Conservation (phyloP, 2,797 vertebrate genomes). For the Sebastes cheni region DNA sequence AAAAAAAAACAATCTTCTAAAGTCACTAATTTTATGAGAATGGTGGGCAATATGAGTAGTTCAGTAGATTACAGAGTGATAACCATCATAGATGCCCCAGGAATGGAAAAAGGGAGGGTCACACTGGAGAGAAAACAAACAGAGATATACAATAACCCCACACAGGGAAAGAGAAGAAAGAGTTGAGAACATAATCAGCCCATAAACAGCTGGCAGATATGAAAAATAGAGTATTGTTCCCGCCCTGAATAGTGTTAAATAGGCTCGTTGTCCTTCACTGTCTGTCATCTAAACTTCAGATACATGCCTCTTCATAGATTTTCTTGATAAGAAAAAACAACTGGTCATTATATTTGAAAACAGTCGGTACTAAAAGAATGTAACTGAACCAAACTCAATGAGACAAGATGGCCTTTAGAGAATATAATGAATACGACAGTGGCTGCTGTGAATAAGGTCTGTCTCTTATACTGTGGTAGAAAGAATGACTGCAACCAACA, state of each 20-base stretch:
- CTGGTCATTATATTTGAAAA: slow-evolving; percentile 68
- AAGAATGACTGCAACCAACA: slow-evolving; percentile 32
- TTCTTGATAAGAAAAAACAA: slow-evolving; percentile 63
- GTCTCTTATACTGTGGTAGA: slow-evolving; percentile 37
- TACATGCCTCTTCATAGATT: slow-evolving; percentile 38
- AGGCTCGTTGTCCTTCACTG: slow-evolving; percentile 67
- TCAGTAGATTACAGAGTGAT: slow-evolving; percentile 85
- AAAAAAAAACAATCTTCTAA: slow-evolving; percentile 69
- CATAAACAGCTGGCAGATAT: slow-evolving; percentile 61
- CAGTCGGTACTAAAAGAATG: slow-evolving; percentile 41
- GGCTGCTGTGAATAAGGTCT: slow-evolving; percentile 31
- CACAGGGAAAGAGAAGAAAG: slow-evolving; percentile 24
- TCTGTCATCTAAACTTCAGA: slow-evolving; percentile 60
- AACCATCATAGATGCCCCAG: slow-evolving; percentile 74
- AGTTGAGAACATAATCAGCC: slow-evolving; percentile 66
- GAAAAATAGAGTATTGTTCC: slow-evolving; percentile 66
- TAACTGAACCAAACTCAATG: slow-evolving; percentile 23
- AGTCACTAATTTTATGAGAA: slow-evolving; percentile 82
- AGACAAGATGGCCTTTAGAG: slow-evolving; percentile 28
- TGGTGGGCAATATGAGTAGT: slow-evolving; percentile 77
- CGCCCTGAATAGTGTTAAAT: slow-evolving; percentile 55
- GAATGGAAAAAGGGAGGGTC: slow-evolving; percentile 60
- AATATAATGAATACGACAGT: slow-evolving; percentile 17
- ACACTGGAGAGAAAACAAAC: slow-evolving; percentile 37
- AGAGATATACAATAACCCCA: slow-evolving; percentile 45